Evolutionary conservation across 2,113 vertebrate genomes (phyloP).

Genomic region (Felis catus): F.catus_Fca126_mat1.0 CM031414.1:62326001-62326500

Average conservation of each 20-base stretch:
- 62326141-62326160: background rate
- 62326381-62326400: background rate
- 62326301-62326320: background rate
- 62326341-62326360: background rate
- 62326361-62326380: background rate
- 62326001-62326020: background rate
- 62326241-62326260: background rate
- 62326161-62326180: background rate
- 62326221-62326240: background rate
- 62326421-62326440: background rate
- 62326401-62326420: rapidly evolving
- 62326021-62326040: background rate
- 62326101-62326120: too few species aligned
- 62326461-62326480: background rate
- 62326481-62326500: background rate
- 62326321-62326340: rapidly evolving
- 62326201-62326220: background rate
- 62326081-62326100: rapidly evolving
- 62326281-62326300: background rate
- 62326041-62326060: rapidly evolving
- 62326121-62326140: background rate
- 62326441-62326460: background rate
- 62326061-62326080: background rate
- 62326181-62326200: background rate
- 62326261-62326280: background rate